Percentiles rank a stretch among this genome's conserved stretches.
phyloP scores from a whole-genome alignment of 2,113 vertebrate species.

The Mohoua ochrocephala region DNA sequence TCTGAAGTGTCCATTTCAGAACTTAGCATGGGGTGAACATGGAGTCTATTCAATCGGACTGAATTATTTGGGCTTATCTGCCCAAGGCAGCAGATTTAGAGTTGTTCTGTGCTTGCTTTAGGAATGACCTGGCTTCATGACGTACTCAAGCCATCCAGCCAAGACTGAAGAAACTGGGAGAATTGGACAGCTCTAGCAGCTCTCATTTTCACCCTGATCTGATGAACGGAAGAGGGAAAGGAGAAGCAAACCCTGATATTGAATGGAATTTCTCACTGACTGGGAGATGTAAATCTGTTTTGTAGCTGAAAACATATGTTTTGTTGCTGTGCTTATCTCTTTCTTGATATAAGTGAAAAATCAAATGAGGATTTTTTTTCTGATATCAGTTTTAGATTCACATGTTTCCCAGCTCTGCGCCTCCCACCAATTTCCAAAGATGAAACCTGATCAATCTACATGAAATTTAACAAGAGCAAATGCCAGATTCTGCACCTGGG shows the following conservation, averaged over 20 bases:
- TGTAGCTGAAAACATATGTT: not conserved
- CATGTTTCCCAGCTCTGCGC: not conserved
- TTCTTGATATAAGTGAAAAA: not conserved
- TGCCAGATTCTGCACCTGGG: not conserved
- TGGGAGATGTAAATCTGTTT: not conserved
- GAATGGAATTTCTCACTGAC: not conserved
- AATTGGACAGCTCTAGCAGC: not conserved
- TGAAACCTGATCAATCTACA: accelerated
- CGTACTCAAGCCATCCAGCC: not conserved
- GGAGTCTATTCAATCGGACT: not conserved
- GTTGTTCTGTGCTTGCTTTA: not conserved
- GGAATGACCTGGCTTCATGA: accelerated
- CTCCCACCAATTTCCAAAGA: not conserved
- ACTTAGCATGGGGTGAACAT: not conserved
- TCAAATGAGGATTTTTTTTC: not conserved
- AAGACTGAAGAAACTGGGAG: not conserved
- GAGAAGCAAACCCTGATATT: not conserved
- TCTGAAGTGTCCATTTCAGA: not conserved
- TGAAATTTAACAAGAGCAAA: not conserved
- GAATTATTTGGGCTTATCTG: not conserved
- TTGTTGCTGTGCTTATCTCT: not conserved
- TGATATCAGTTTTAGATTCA: not conserved
- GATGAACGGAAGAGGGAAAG: not conserved
- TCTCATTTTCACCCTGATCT: not conserved
- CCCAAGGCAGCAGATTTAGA: not conserved